phyloP scores from a whole-genome alignment of 2,113 vertebrate genomes.

The Actenoides lindsayi region DNA sequence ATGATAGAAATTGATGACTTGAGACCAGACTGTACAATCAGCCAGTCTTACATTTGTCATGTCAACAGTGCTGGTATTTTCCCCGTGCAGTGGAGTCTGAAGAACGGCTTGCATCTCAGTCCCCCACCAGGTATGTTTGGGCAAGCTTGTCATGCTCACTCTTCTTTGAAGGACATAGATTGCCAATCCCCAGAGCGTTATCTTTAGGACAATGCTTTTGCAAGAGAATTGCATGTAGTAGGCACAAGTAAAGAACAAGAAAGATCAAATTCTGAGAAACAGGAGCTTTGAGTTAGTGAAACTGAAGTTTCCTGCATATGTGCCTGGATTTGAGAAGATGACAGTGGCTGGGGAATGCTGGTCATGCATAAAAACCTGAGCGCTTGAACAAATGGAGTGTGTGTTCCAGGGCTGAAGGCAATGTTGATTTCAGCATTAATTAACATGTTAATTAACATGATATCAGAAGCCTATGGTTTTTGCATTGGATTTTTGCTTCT shows the following conservation, averaged over 20 bases:
- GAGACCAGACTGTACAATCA: conserved; percentile 71
- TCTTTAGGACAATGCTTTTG: neutral
- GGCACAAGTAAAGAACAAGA: neutral
- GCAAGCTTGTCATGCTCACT: neutral
- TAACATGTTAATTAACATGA: neutral
- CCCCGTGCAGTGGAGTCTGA: conserved; percentile 91
- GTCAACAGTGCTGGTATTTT: conserved; percentile 78
- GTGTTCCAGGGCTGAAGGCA: neutral
- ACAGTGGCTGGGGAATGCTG: neutral
- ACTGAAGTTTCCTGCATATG: neutral
- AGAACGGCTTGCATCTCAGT: conserved; percentile 88
- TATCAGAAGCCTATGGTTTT: neutral
- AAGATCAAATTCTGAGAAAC: neutral
- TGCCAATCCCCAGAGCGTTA: neutral
- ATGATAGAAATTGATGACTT: conserved; percentile 90
- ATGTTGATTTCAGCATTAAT: neutral
- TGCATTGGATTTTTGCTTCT: conserved; percentile 16
- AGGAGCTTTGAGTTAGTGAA: neutral
- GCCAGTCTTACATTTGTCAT: conserved; percentile 75
- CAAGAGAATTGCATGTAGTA: neutral
- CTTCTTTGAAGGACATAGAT: neutral
- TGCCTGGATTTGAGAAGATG: neutral
- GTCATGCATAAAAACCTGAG: neutral
- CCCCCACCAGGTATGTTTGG: conserved; percentile 85
- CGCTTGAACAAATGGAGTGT: fast-evolving